phyloP scores from a whole-genome alignment of 1,140 invertebrate species.

The Subanguina moxae region DNA sequence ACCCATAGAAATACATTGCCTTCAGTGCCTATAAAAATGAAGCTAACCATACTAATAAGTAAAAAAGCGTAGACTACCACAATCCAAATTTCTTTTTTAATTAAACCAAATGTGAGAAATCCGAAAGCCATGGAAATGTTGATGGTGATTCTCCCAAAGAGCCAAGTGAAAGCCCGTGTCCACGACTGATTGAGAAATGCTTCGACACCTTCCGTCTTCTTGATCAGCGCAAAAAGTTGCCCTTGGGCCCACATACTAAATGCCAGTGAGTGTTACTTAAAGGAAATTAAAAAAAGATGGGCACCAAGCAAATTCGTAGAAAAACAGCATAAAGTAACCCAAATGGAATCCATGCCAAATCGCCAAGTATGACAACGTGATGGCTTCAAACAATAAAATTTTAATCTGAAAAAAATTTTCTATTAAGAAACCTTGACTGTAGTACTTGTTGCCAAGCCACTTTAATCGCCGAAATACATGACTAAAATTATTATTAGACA shows the following conservation, averaged over 20 bases:
- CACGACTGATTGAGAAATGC: constrained; percentile 41
- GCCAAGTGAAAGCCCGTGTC: constrained; percentile 46
- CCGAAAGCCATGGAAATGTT: constrained; percentile 56
- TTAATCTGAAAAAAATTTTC: no score
- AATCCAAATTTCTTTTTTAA: constrained; percentile 58
- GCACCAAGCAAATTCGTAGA: constrained; percentile 60
- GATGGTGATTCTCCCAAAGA: constrained; percentile 53
- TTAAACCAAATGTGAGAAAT: constrained; percentile 57
- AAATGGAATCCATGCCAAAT: constrained; percentile 63
- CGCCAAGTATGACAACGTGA: constrained; percentile 62
- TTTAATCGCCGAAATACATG: constrained; percentile 62
- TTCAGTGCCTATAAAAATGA: constrained; percentile 47
- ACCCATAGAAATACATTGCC: constrained; percentile 55
- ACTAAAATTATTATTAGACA: constrained; percentile 53
- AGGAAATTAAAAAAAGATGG: neutral
- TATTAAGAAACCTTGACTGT: constrained; percentile 58
- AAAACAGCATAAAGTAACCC: constrained; percentile 63
- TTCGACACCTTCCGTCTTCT: constrained; percentile 31
- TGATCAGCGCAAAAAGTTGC: constrained; percentile 43
- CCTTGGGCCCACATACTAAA: neutral
- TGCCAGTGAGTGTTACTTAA: neutral
- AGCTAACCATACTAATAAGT: constrained; percentile 41
- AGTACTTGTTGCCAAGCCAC: constrained; percentile 61
- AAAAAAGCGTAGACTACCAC: constrained; percentile 33
- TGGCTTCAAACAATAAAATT: neutral